Base-by-base conservation (phyloP, 2,888 invertebrate species). In the Leptopilina syphax region DNA sequence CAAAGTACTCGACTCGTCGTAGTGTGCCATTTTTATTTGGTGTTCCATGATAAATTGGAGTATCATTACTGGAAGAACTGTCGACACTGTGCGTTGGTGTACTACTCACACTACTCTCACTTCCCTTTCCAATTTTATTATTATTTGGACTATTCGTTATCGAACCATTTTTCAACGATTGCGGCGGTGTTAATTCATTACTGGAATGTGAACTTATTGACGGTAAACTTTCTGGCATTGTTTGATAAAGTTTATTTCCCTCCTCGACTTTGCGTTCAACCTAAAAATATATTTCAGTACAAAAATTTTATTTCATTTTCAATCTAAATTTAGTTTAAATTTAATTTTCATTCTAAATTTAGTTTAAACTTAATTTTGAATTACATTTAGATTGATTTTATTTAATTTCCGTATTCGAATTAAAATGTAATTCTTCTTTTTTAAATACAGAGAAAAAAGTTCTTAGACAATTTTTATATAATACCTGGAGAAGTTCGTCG, bases 221-320 rank as follows among this genome's bases (percentile, higher is more conserved):
- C 12, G 94, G 93, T 70, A 95, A 92, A 81, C 94, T 94, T 76
- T 94, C 92, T 0, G 96, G 96, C 95, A 96, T 95, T 24, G 96
- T 96, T 92, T 95, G 95, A 89, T 95, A 96, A 50, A 94, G 90
- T 88, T 95, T 95, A 68, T 95, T 94, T 77, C 93, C 93, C 68
- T 95, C 94, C 82, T 94, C 94, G 18, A 94, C 92, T 86, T 94
- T 94, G 63, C 95, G 92, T 89, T 95, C 95, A 3, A 95, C 95
- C 91, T 92, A 80, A 24, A n/a, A n/a, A 34, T 34, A 34, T 3
- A 34, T 34, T 34, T 34, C 3, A 34, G 3, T 34, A 34, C 3
- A 34, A 34, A 3, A 34, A 34, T 3, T 3, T 34, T 34, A 34
- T 3, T 34, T 34, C 34, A 2, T 34, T 34, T 34, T 34, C 34